Evolutionary conservation across 2,113 vertebrate genomes (phyloP), one percentile per base, ranked within the genome.

Genomic region (Rhabdornis inornatus): DNA sequence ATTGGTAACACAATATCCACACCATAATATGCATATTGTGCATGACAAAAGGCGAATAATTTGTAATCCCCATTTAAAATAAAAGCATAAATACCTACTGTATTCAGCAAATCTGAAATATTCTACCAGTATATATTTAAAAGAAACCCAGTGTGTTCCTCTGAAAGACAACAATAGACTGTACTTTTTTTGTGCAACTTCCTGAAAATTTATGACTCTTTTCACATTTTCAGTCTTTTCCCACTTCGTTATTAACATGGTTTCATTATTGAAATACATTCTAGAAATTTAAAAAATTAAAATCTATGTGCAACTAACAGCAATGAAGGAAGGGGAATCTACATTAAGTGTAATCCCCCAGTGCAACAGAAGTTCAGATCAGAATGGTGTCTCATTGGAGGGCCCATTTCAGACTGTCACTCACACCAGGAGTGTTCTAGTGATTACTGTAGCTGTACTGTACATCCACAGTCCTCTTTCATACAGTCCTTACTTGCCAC

Each of bases 21-120:
- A 87, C 68, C 83, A 83, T 94, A 96, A 96, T 95, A 89, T 96
- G 89, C 91, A 95, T 84, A 77, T 93, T 96, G 74, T 92, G 81
- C 95, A 91, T 91, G 92, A 96, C 63, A 95, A 96, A 96, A 96
- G 70, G 78, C 66, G 35, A 97, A 92, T 95, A 94, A 97, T 97
- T 97, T 97, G 95, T 96, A 92, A 94, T 89, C 83, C 37, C 96
- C 97, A 95, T 97, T 97, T 91, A 89, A 92, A 97, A 95, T 96
- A 96, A 91, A 95, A 94, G 91, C 70, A 97, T 94, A 92, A 95
- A 92, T 96, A 94, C 72, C 81, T 96, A 97, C 95, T 95, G 82
- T 96, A 95, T 95, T 95, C 95, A 96, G 90, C 84, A 95, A 47
- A 84, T 82, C 59, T 75, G 61, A 89, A 94, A 90, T 65, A 30